These are phyloP conservation scores for Artemisiospiza belli DNA, from an alignment of 2,113 vertebrate genomes.

Conservation along the genomic window DNA sequence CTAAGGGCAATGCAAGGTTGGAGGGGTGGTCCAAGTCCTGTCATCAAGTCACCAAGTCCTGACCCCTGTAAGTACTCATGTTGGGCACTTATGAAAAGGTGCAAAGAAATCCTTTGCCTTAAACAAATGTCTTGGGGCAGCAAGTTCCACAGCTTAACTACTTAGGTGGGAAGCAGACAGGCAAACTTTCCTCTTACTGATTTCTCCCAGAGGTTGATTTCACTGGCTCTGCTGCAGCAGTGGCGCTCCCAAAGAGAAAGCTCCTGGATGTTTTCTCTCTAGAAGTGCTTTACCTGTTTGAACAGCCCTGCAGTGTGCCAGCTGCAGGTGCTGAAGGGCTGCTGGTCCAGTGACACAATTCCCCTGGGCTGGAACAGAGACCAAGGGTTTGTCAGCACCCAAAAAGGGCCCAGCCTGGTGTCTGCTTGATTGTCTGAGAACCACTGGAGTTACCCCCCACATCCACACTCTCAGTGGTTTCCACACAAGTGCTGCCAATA, in stretches of 20 bases:
- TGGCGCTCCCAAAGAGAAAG: neutral
- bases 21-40: too few species aligned
- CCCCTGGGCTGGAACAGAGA: neutral
- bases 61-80: neutral
- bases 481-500: accelerated
- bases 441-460: neutral
- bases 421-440: too few species aligned
- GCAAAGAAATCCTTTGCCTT: neutral
- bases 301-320: neutral
- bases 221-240: neutral
- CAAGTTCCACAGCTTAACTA: neutral
- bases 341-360: neutral
- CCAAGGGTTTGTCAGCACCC: neutral
- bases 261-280: neutral
- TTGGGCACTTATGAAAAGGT: neutral
- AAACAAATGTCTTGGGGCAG: neutral
- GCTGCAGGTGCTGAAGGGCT: neutral
- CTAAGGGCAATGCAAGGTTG: neutral
- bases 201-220: neutral
- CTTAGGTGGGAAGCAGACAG: neutral
- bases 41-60: accelerated
- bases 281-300: accelerated
- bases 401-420: neutral
- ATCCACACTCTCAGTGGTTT: neutral
- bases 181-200: neutral